These are phyloP conservation scores for Rhabdophis nuchalis DNA, from an alignment of 2,797 vertebrate genomes.

Conservation along the genomic window DNA sequence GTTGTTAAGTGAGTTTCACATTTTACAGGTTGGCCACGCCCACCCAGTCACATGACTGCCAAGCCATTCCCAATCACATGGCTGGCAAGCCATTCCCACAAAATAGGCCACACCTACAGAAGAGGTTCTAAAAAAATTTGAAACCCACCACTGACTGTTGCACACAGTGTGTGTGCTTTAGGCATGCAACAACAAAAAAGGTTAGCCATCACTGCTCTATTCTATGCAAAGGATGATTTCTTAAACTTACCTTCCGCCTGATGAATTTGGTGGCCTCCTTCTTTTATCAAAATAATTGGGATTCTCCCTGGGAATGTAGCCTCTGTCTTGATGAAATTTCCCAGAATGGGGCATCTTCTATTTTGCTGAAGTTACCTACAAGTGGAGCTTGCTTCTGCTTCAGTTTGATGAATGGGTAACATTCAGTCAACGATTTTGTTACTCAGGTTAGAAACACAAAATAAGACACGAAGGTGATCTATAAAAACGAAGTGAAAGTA, in stretches of 20 bases:
- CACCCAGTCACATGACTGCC: too few species aligned
- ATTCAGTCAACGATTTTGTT: background rate
- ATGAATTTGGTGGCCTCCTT: constrained; percentile 19
- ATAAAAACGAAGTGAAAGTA: background rate
- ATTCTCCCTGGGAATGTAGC: constrained; percentile 17
- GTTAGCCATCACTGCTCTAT: background rate
- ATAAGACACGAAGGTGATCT: background rate
- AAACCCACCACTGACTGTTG: too few species aligned
- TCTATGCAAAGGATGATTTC: background rate
- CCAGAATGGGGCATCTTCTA: constrained; percentile 39
- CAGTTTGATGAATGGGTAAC: constrained; percentile 49
- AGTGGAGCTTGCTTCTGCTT: constrained; percentile 37
- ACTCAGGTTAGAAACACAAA: background rate
- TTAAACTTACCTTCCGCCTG: constrained; percentile 25
- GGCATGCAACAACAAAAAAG: too few species aligned
- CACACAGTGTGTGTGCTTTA: too few species aligned
- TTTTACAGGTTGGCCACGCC: too few species aligned
- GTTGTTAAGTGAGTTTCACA: too few species aligned
- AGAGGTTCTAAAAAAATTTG: too few species aligned
- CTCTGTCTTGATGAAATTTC: constrained; percentile 41
- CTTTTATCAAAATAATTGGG: constrained; percentile 22
- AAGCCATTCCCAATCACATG: too few species aligned
- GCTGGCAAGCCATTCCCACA: too few species aligned
- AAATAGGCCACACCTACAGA: too few species aligned
- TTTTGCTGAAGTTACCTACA: constrained; percentile 21